These are phyloP conservation scores for Drosophila suzukii DNA, from an alignment of 1,140 invertebrate genomes.

Conservation along the genomic window DNA sequence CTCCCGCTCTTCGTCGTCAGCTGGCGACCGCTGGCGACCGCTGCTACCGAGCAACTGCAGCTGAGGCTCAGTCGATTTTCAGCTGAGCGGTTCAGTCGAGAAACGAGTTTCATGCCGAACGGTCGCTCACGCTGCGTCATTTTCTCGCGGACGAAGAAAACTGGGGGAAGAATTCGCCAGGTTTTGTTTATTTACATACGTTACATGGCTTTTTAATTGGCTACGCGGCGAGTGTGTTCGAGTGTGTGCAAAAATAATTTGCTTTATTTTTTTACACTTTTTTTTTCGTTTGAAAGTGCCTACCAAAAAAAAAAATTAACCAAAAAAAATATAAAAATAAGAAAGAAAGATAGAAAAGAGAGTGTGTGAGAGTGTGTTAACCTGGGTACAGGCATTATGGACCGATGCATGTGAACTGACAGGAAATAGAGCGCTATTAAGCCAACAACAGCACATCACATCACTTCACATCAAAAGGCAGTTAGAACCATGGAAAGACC, in stretches of 20 bases:
- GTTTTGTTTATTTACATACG: constrained; percentile 68
- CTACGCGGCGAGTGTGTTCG: constrained; percentile 39
- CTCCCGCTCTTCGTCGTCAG: constrained; percentile 14
- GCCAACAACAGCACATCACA: constrained; percentile 41
- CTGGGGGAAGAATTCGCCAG: constrained; percentile 50
- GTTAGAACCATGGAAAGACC: constrained; percentile 65
- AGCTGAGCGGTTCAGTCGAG: constrained; percentile 69
- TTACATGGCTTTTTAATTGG: constrained; percentile 69
- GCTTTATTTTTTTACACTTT: constrained; percentile 15
- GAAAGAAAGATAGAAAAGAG: constrained; percentile 5
- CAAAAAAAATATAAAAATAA: constrained; percentile 1
- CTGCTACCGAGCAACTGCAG: constrained; percentile 39
- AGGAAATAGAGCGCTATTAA: constrained; percentile 74
- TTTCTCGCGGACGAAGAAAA: constrained; percentile 29
- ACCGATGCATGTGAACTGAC: constrained; percentile 74
- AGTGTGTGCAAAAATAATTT: constrained; percentile 12
- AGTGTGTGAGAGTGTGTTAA: constrained; percentile 32
- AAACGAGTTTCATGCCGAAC: constrained; percentile 77
- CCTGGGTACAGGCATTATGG: constrained; percentile 31
- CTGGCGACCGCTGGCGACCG: constrained; percentile 31
- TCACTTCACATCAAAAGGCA: constrained; percentile 29
- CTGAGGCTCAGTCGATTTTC: constrained; percentile 16
- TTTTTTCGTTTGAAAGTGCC: constrained; percentile 24
- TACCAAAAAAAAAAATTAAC: constrained; percentile 9
- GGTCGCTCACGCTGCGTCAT: constrained; percentile 61